Evolutionary conservation across 2,113 vertebrate species (phyloP).

Genomic region (Lucifuga dentata): DNA sequence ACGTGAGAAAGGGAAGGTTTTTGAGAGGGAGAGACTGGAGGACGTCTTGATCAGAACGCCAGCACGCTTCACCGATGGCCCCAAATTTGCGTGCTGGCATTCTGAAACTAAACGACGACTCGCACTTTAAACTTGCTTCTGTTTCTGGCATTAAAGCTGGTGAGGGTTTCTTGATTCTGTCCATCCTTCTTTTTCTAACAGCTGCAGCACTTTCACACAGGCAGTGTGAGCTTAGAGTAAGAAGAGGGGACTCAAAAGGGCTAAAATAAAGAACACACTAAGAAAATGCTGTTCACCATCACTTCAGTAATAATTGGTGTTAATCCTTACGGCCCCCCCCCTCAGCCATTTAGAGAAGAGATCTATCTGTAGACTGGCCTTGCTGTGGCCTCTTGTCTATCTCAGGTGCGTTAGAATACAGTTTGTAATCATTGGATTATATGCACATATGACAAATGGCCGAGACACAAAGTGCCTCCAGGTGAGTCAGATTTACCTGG

Average conservation of each 20-base stretch:
- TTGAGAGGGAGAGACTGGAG: slow-evolving; percentile 35
- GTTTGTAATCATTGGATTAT: slow-evolving; percentile 67
- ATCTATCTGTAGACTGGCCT: slow-evolving; percentile 53
- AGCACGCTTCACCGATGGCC: slow-evolving; percentile 69
- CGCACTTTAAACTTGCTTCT: slow-evolving; percentile 71
- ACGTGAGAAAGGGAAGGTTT: slow-evolving; percentile 39
- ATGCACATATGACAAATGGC: slow-evolving; percentile 75
- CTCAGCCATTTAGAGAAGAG: slow-evolving; percentile 42
- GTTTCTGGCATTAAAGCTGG: slow-evolving; percentile 74
- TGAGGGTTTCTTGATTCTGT: slow-evolving; percentile 78
- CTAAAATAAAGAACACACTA: slow-evolving; percentile 80
- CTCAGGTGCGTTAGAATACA: slow-evolving; percentile 82
- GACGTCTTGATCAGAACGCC: slow-evolving; percentile 49
- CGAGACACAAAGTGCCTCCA: slow-evolving; percentile 86
- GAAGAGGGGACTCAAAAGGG: slow-evolving; percentile 83
- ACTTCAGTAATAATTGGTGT: slow-evolving; percentile 68
- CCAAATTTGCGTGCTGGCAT: slow-evolving; percentile 72
- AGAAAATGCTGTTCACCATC: slow-evolving; percentile 49
- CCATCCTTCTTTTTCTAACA: slow-evolving; percentile 63
- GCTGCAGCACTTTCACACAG: slow-evolving; percentile 46
- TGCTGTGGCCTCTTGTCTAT: slow-evolving; percentile 66
- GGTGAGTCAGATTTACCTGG: slow-evolving; percentile 65
- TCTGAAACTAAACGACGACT: slow-evolving; percentile 72
- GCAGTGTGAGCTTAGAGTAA: no score
- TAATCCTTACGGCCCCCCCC: slow-evolving; percentile 61